Base-by-base conservation (phyloP, 2,797 vertebrate species). In the Syngnathus acus region DNA sequence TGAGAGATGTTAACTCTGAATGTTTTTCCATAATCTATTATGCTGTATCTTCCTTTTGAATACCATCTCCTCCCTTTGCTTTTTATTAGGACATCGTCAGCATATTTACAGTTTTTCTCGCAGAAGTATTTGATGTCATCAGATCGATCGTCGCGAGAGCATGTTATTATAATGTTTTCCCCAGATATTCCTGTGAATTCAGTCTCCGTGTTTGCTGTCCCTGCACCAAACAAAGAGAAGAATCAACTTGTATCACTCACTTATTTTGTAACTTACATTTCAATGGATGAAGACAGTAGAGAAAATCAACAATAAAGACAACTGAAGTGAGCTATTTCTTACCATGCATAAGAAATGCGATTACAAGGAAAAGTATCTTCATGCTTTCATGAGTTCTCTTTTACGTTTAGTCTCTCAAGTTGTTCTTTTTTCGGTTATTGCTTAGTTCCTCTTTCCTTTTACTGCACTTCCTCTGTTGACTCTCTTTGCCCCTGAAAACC, bases 91-190 rank as follows among this genome's bases (percentile, higher is more conserved):
- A 84, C 0, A 54, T 88, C 79, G 4, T 68, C 0, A 9, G 67
- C 0, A 10, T 66, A 0, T 1, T 0, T 0, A 65, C 87, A 90
- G 0, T 0, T 0, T 3, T 1, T 58, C 13, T 59, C 80, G 74
- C 86, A 88, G 62, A 90, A 88, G 67, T 87, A 89, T 76, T 89
- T 90, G 6, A 57, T 0, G 2, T 82, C 82, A 39, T 7, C 3
- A 45, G 0, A 0, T 4, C 79, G 78, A 0, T 73, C 7, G 10
- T 1, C 0, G 39, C 82, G 79, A 62, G 72, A 70, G 70, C 82
- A 89, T 6, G 0, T 2, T 54, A 89, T 72, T 42, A 0, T 63
- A 26, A 84, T 3, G 0, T 39, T 0, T 0, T 6, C 0, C 39
- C 71, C 77, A 11, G 38, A 9, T 14, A 0, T 6, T 77, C 69